Base-by-base conservation (phyloP, 2,113 vertebrate genomes). In the Platycercus adscitus region DNA sequence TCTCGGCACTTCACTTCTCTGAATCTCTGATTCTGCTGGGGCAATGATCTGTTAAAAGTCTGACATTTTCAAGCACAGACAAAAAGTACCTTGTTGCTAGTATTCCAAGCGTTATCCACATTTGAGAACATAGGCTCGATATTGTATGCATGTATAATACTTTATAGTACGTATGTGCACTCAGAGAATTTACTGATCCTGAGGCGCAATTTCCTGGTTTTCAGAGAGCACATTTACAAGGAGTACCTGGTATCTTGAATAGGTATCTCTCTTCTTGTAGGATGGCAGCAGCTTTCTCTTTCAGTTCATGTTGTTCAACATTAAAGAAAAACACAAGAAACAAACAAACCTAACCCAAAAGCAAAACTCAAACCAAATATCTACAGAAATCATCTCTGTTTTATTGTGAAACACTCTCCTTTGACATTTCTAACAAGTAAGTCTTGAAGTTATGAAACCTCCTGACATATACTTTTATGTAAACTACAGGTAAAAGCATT, bases 231-330 rank as follows among this genome's bases (percentile, higher is more conserved):
- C 7, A 18, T 55, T 78, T 72, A 52, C 9, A 60, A 84, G 44
- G 6, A 63, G 15, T 16, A 35, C 43, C 39, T 20, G 2, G 17
- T 47, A 35, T 39, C 81, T 29, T 69, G 13, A 61, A 73, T 5
- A 77, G 19, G 2, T 53, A 52, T 25, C 18, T 70, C 47, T 80
- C 20, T 79, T 81, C 61, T 39, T 56, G 21, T 28, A 86, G 33
- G 20, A 77, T n/a, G 21, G 60, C 26, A 94, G 61, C 41, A 94
- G 56, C 80, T 93, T 95, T 81, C 70, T 56, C 3, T 93, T 96
- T 66, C n/a, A 86, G 84, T 69, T 94, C 64, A 79, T 64, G 47
- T 79, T 86, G 46, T 94, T 96, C 91, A 95, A 50, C n/a, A 73
- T 19, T 28, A 33, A 56, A 71, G 70, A 70, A 85, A 50, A 44